Conservation (phyloP, 2,113 vertebrate species). For the Tamias sibiricus region DNA sequence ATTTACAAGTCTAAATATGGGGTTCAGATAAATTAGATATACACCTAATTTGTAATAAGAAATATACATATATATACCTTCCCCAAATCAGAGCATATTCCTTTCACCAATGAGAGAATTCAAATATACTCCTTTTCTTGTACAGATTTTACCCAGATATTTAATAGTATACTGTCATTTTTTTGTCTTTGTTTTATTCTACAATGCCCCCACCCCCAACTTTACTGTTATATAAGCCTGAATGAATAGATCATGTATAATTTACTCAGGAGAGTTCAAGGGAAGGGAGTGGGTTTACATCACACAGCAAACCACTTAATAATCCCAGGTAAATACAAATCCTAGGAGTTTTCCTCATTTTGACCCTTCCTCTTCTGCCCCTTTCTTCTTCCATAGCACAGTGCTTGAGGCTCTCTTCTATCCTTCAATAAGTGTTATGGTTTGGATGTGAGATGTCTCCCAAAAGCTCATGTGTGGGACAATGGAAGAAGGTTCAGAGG, state of each 20-base stretch:
- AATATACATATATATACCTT: not conserved
- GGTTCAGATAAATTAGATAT: not conserved
- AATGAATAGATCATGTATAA: not conserved
- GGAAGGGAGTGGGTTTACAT: not conserved
- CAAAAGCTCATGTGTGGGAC: too few species aligned
- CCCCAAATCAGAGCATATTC: not conserved
- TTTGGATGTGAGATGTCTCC: too few species aligned
- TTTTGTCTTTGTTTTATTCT: not conserved
- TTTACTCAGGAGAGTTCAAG: constrained; percentile 27
- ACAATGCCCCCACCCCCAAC: not conserved
- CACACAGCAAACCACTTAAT: not conserved
- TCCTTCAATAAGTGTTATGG: not conserved
- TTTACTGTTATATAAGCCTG: not conserved
- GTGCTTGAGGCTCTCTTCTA: not conserved
- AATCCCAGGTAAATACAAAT: not conserved
- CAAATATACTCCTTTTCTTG: not conserved
- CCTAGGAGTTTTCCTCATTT: not conserved
- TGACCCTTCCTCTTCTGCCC: not conserved
- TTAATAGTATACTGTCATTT: not conserved
- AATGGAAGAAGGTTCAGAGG: too few species aligned
- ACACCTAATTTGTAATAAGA: not conserved
- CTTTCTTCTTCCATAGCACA: not conserved
- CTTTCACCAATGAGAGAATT: not conserved
- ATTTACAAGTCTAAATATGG: not conserved
- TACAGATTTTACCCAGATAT: not conserved